Evolutionary conservation across 2,888 invertebrate species (phyloP).

Genomic region (Pyrrhosoma nymphula): DNA sequence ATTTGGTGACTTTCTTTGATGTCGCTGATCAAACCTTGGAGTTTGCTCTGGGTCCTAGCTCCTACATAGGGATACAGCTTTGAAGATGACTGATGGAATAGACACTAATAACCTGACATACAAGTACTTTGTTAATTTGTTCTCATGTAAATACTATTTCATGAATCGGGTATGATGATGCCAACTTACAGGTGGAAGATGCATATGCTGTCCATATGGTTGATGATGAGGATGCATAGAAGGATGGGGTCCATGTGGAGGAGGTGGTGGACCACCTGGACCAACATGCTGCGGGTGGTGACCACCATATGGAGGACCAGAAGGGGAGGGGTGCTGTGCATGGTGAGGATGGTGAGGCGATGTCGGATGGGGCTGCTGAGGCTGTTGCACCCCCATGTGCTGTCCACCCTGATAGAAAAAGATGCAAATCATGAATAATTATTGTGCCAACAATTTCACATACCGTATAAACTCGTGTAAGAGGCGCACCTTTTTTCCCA

Average conservation of each 20-base stretch:
- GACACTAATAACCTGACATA: too few species aligned
- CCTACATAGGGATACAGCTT: too few species aligned
- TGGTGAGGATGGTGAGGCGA: slow-evolving; percentile 57
- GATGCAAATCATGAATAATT: not conserved
- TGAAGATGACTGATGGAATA: too few species aligned
- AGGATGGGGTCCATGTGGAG: slow-evolving; percentile 69
- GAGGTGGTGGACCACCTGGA: slow-evolving; percentile 72
- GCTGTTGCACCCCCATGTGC: slow-evolving; percentile 46
- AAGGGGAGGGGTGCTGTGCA: slow-evolving; percentile 52
- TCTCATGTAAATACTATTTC: too few species aligned
- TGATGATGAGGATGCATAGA: slow-evolving; percentile 66
- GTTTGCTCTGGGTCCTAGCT: too few species aligned
- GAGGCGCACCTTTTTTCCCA: too few species aligned
- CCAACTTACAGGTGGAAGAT: slow-evolving; percentile 38
- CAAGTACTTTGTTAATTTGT: too few species aligned
- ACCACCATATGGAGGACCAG: slow-evolving; percentile 34
- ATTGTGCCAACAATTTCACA: not conserved
- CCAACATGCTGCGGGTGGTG: slow-evolving; percentile 72
- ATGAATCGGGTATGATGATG: slow-evolving; percentile 70
- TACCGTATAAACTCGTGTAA: too few species aligned
- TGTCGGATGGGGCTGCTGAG: slow-evolving; percentile 57
- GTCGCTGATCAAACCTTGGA: too few species aligned
- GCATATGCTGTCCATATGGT: slow-evolving; percentile 37
- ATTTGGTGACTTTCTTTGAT: too few species aligned
- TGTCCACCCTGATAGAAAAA: slow-evolving; percentile 34